phyloP scores from a whole-genome alignment of 2,113 vertebrate species.

The Ceratotherium simum region DNA sequence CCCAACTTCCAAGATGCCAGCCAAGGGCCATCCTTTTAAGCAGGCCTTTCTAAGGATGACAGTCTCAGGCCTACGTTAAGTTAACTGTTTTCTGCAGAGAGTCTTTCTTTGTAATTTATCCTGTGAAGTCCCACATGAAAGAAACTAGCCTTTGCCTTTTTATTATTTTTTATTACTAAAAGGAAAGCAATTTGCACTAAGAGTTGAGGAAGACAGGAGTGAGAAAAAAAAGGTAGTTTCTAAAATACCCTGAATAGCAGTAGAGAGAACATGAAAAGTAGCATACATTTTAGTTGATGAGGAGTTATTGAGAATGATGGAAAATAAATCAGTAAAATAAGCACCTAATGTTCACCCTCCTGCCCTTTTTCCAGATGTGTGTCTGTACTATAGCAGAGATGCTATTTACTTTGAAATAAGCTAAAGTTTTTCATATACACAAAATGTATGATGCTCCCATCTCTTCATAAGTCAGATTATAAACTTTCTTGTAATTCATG shows the following conservation, averaged over 20 bases:
- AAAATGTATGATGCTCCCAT: not conserved
- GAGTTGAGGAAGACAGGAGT: not conserved
- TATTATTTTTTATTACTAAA: not conserved
- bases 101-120: not conserved
- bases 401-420: not conserved
- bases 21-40: not conserved
- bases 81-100: not conserved
- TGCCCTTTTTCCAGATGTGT: not conserved
- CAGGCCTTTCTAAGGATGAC: not conserved
- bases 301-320: constrained; percentile 26
- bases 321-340: not conserved
- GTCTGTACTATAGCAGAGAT: not conserved
- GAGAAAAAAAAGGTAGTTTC: not conserved
- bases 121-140: not conserved
- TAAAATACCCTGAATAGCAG: not conserved
- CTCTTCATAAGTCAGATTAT: not conserved
- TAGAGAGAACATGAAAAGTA: not conserved
- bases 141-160: not conserved
- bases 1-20: not conserved
- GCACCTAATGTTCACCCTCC: not conserved
- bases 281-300: constrained; percentile 16
- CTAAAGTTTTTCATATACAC: not conserved
- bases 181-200: not conserved
- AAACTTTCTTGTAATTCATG: not conserved
- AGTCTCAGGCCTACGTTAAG: not conserved